Conservation (phyloP, 2,797 vertebrate genomes). For the Thripadectes ignobilis region DNA sequence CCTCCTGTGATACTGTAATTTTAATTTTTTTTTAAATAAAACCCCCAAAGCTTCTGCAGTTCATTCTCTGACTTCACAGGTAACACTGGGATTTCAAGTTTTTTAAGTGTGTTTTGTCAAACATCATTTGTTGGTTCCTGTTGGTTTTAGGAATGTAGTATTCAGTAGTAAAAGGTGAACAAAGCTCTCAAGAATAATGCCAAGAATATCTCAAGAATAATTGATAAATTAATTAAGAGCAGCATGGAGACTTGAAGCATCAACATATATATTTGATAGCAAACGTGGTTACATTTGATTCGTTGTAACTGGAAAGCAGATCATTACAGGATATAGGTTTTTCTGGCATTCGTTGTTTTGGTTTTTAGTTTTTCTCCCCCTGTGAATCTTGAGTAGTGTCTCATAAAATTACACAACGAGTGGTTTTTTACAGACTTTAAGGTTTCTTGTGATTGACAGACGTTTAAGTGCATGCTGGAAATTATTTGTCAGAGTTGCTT, state of each 20-base stretch:
- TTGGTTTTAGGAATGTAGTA: not conserved
- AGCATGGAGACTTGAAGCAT: not conserved
- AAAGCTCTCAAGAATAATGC: not conserved
- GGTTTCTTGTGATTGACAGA: not conserved
- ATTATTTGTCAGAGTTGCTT: not conserved
- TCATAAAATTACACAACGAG: not conserved
- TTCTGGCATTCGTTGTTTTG: not conserved
- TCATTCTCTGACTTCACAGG: not conserved
- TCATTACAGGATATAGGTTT: not conserved
- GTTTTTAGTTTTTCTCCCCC: not conserved
- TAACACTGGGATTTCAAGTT: not conserved
- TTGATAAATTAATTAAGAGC: slow-evolving; percentile 26
- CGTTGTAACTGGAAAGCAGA: not conserved
- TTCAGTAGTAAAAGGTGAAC: not conserved
- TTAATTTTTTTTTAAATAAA: not conserved
- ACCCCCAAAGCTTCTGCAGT: not conserved
- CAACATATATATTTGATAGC: slow-evolving; percentile 3
- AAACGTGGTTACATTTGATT: not conserved
- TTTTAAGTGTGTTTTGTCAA: not conserved
- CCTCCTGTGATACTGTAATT: not conserved
- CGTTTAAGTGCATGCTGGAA: not conserved
- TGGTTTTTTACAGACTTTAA: not conserved
- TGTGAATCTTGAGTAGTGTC: not conserved
- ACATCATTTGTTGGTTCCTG: not conserved
- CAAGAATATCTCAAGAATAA: not conserved